Evolutionary conservation across 2,113 vertebrate species (phyloP).

Genomic region (Crotalus viridis): DNA sequence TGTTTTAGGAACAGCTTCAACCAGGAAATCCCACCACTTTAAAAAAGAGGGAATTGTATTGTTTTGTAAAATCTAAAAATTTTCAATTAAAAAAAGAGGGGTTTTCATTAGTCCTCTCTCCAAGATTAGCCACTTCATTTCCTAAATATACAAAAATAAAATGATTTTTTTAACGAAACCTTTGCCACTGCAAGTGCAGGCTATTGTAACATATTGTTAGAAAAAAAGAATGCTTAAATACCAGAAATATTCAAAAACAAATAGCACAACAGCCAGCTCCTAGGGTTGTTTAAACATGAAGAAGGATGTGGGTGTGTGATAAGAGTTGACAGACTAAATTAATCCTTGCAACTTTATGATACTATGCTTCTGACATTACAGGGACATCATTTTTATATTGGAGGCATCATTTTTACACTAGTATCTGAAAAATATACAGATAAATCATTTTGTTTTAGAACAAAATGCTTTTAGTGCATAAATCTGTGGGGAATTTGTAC

Average conservation of each 20-base stretch:
- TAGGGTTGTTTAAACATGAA: background rate
- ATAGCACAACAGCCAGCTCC: background rate
- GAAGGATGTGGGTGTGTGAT: background rate
- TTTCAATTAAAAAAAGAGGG: slow-evolving; percentile 28
- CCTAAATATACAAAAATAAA: slow-evolving; percentile 47
- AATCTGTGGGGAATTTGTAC: background rate
- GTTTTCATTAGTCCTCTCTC: slow-evolving; percentile 14
- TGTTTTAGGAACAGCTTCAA: slow-evolving; percentile 37
- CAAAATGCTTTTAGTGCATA: background rate
- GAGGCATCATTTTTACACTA: background rate
- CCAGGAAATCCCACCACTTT: slow-evolving; percentile 32
- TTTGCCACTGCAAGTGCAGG: slow-evolving; percentile 46
- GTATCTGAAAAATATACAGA: background rate
- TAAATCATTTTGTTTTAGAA: background rate
- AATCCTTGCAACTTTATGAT: background rate
- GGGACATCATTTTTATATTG: background rate
- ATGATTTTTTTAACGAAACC: slow-evolving; percentile 47
- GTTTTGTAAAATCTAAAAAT: no score
- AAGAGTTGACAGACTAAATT: background rate
- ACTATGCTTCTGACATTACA: background rate
- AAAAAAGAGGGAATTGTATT: slow-evolving; percentile 35
- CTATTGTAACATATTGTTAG: background rate
- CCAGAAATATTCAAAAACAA: background rate
- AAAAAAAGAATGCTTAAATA: background rate
- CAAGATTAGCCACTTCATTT: slow-evolving; percentile 53